A percentile compares a stretch with the other conserved stretches of the same genome.
phyloP scores from a whole-genome alignment of 2,113 vertebrate species.

The Platycercus adscitus region DNA sequence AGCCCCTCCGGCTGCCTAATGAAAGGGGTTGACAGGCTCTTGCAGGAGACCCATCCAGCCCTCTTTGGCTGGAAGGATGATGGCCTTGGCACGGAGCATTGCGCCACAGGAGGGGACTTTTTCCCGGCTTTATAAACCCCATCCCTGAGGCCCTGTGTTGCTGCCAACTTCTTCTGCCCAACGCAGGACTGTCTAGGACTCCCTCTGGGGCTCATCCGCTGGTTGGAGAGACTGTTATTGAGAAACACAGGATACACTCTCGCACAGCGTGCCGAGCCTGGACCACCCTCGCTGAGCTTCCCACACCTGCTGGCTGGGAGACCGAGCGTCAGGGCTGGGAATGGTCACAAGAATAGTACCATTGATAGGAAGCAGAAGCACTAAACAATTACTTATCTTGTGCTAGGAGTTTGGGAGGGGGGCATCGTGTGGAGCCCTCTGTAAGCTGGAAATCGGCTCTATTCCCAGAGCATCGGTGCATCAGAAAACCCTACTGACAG shows the following conservation, averaged over 20 bases:
- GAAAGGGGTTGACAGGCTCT: constrained; percentile 70
- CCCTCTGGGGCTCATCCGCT: constrained; percentile 54
- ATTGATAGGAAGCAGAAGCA: neutral
- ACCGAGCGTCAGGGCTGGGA: neutral
- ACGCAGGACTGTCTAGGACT: neutral
- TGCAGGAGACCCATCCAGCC: constrained; percentile 42
- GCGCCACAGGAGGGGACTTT: constrained; percentile 16
- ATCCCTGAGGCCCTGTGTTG: neutral
- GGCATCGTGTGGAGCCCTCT: neutral
- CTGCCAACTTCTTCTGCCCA: constrained; percentile 47
- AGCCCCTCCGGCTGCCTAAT: constrained; percentile 62
- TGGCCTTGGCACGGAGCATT: constrained; percentile 37
- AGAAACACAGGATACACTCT: constrained; percentile 14
- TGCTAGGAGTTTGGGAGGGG: neutral
- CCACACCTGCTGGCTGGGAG: constrained; percentile 6
- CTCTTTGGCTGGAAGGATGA: constrained; percentile 56
- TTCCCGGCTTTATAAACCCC: constrained; percentile 15
- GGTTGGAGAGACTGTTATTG: neutral
- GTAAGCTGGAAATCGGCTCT: neutral
- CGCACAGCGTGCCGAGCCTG: accelerated
- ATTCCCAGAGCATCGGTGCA: neutral
- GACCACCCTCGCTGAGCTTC: constrained; percentile 52
- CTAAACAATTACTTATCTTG: neutral
- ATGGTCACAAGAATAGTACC: neutral
- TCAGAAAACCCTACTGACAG: neutral